Conservation (phyloP, 2,113 vertebrate species). For the Gymnocephalus cernua region DNA sequence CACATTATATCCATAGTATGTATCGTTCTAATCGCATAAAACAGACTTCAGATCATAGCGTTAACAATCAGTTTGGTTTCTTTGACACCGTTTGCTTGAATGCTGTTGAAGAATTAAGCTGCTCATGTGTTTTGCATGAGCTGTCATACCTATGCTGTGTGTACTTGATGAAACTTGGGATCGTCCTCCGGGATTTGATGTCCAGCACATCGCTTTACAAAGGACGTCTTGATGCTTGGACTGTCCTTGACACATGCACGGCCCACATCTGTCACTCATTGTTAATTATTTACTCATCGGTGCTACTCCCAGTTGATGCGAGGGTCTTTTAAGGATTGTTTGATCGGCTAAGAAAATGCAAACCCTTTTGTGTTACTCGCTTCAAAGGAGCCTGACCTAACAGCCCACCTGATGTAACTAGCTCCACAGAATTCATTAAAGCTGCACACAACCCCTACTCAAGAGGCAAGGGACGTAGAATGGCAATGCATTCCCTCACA, state of each 20-base stretch:
- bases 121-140: slow-evolving; percentile 14
- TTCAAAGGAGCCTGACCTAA: slow-evolving; percentile 56
- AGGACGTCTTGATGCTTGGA: slow-evolving; percentile 1
- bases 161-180: slow-evolving; percentile 12
- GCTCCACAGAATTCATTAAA: slow-evolving; percentile 49
- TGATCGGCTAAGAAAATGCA: slow-evolving; percentile 39
- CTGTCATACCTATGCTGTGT: background rate
- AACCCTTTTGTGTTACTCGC: slow-evolving; percentile 27
- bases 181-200: slow-evolving; percentile 16
- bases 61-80: background rate
- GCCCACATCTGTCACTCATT: slow-evolving; percentile 50
- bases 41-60: background rate
- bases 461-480: slow-evolving; percentile 33
- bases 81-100: background rate
- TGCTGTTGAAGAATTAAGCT: background rate
- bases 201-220: slow-evolving; percentile 35
- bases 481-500: slow-evolving; percentile 1
- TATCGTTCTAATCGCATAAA: background rate
- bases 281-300: slow-evolving; percentile 43
- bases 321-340: slow-evolving; percentile 29
- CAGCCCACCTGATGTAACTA: slow-evolving; percentile 5
- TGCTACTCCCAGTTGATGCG: background rate
- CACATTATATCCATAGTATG: background rate
- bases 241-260: slow-evolving; percentile 43
- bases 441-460: slow-evolving; percentile 58